Evolutionary conservation across 1,140 invertebrate species (phyloP).

Genomic region (Papilio xuthus): DNA sequence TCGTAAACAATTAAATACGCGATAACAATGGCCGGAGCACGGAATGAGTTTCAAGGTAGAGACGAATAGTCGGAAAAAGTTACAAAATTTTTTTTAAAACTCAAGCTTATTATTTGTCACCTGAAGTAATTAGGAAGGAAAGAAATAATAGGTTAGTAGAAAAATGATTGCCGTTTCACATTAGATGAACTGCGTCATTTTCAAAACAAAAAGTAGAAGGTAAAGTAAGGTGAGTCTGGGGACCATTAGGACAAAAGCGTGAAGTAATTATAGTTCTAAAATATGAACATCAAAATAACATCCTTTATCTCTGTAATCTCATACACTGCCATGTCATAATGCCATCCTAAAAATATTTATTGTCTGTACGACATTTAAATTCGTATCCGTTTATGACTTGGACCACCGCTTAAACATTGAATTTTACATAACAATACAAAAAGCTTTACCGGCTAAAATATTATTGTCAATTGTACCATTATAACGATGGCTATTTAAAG

Average conservation of each 20-base stretch:
- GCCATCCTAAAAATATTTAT: too few relatives aligned
- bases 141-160: too few relatives aligned
- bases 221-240: background rate
- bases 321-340: background rate
- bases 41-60: slow-evolving; percentile 45
- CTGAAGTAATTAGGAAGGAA: too few relatives aligned
- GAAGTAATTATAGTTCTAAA: background rate
- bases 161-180: too few relatives aligned
- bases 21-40: slow-evolving; percentile 62
- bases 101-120: too few relatives aligned
- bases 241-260: background rate
- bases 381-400: slow-evolving; percentile 38
- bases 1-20: slow-evolving; percentile 76
- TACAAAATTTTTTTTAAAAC: background rate
- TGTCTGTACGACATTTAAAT: background rate
- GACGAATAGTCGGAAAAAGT: slow-evolving; percentile 35
- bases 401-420: slow-evolving; percentile 44
- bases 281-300: background rate
- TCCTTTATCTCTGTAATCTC: background rate
- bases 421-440: slow-evolving; percentile 60
- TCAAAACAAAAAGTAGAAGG: background rate
- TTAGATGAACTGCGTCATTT: too few relatives aligned
- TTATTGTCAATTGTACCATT: slow-evolving; percentile 56
- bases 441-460: slow-evolving; percentile 57
- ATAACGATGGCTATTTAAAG: slow-evolving; percentile 59